Base-by-base conservation (phyloP, 1,140 invertebrate genomes). In the Luehdorfia chinensis region DNA sequence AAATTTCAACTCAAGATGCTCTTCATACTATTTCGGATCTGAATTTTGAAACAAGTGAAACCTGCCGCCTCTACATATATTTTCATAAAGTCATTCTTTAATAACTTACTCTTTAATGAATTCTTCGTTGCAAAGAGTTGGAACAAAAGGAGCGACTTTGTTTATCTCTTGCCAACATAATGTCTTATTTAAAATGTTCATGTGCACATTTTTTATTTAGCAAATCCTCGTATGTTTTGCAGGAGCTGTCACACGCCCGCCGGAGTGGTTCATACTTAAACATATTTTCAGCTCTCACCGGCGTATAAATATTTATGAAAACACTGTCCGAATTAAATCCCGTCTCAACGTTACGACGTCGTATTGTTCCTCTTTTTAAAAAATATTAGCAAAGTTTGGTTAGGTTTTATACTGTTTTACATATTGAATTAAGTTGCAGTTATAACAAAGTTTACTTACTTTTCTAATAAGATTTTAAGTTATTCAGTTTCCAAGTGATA, bases 231-330 rank as follows among this genome's bases (percentile, higher is more conserved):
- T 58, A 41, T 50, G 51, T 57, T 57, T 52, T 19, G 47, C 41
- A 59, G 54, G 49, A 41, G 50, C 54, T 63, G 60, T 66, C 56
- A 66, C 54, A 41, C 37, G 54, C 46, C 43, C 41, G 50, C 37
- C 44, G 18, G 34, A 61, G 45, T 67, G 50, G 55, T 66, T 57
- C 27, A 52, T 57, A 55, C 46, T 59, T 64, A 48, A 61, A 60
- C 55, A 60, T 60, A 60, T 67, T 56, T 56, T 51, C 50, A 44
- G 31, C 41, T 43, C 6, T 55, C 48, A 50, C 37, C 13, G 16
- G 13, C 16, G 28, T 49, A 64, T 59, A 62, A 65, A 68, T 66
- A 66, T 69, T 59, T 69, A 66, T 66, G 59, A 59, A 60, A 59
- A 49, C 36, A 45, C 50, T 55, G 55, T 55, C 60, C 47, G 56